phyloP scores from a whole-genome alignment of 2,113 vertebrate species.

The Alexandromys fortis region DNA sequence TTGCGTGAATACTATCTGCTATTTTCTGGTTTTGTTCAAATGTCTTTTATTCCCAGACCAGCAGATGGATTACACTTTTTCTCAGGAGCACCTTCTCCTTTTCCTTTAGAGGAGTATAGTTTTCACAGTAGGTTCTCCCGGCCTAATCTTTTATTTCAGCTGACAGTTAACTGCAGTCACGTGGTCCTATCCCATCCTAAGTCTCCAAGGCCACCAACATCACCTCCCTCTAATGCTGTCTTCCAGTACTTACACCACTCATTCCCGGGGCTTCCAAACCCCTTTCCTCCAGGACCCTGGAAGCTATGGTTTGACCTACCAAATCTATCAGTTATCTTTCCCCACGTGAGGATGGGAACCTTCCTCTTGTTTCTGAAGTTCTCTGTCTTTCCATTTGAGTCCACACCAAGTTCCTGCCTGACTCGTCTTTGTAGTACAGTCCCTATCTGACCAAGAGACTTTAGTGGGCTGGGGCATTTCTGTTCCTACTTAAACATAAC shows the following conservation, averaged over 20 bases:
- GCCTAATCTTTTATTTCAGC: background rate
- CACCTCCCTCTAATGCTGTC: background rate
- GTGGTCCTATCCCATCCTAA: background rate
- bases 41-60: background rate
- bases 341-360: background rate
- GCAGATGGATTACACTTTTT: background rate
- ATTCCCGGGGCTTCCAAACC: background rate
- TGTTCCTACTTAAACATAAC: background rate
- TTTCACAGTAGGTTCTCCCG: background rate
- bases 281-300: background rate
- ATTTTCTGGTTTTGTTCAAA: background rate
- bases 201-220: background rate
- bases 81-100: conserved; percentile 24
- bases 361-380: background rate
- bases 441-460: background rate
- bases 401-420: fast-evolving
- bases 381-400: background rate
- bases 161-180: background rate
- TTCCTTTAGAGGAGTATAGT: conserved; percentile 19
- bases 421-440: background rate
- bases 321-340: background rate
- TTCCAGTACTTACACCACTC: background rate
- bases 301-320: background rate
- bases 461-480: background rate
- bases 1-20: background rate